Evolutionary conservation across 2,888 invertebrate genomes (phyloP).

Genomic region (Lacanobia wlatinum): DNA sequence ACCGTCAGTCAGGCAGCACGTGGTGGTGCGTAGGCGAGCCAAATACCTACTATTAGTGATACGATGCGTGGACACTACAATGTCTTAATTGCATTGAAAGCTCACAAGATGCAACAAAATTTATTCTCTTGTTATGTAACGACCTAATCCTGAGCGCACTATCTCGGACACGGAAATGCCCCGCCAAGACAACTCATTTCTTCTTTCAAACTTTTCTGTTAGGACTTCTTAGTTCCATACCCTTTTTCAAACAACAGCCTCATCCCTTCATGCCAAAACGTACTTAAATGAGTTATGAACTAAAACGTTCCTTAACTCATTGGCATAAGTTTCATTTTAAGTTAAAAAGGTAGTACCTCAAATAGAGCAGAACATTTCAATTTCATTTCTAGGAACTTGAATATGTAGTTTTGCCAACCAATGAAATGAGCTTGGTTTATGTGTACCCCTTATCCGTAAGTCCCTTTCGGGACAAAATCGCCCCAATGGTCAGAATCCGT

Average conservation of each 20-base stretch:
- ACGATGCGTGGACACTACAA: no score
- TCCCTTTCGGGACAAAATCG: no score
- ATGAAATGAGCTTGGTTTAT: not conserved
- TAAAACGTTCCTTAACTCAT: conserved; percentile 43
- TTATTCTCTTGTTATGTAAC: no score
- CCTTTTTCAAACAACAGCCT: conserved; percentile 28
- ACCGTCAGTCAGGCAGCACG: no score
- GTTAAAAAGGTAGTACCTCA: not conserved
- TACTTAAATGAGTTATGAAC: conserved; percentile 39
- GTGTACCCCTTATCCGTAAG: no score
- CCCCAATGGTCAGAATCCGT: no score
- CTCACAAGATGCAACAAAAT: not conserved
- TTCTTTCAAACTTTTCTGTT: not conserved
- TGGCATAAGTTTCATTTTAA: not conserved
- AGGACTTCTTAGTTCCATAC: not conserved
- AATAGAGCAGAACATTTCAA: conserved; percentile 29
- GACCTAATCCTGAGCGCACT: not conserved
- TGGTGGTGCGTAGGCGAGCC: no score
- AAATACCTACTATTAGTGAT: no score
- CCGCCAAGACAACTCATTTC: no score
- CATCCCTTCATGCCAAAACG: not conserved
- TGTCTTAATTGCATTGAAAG: no score
- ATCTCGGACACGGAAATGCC: no score
- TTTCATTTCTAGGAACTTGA: conserved; percentile 38
- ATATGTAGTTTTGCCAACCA: conserved; percentile 14